phyloP scores from a whole-genome alignment of 2,888 invertebrate genomes.

The Zaprionus bogoriensis region DNA sequence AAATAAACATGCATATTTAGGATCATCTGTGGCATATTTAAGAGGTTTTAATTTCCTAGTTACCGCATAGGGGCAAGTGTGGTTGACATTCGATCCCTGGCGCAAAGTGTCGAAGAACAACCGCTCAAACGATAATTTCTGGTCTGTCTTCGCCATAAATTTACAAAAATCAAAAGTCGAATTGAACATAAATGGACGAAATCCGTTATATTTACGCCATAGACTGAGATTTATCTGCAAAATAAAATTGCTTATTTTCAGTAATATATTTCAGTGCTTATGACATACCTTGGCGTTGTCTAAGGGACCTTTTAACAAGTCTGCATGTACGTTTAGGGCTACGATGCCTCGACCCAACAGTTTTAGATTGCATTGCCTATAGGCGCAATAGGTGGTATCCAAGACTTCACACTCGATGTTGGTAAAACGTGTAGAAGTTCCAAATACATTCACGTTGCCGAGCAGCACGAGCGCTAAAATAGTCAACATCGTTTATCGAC shows the following conservation, averaged over 20 bases:
- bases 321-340: slow-evolving; percentile 6
- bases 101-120: background rate
- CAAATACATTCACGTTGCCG: background rate
- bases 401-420: slow-evolving; percentile 19
- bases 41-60: background rate
- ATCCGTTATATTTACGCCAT: slow-evolving; percentile 14
- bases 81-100: background rate
- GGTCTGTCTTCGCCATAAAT: background rate
- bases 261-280: background rate
- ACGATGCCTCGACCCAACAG: slow-evolving; percentile 13
- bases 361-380: slow-evolving; percentile 11
- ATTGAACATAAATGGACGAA: slow-evolving; percentile 18
- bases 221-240: slow-evolving; percentile 12
- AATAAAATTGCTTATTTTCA: background rate
- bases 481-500: background rate
- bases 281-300: slow-evolving; percentile 15
- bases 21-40: no score
- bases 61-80: slow-evolving; percentile 2
- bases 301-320: slow-evolving; percentile 5
- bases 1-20: background rate
- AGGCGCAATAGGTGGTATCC: slow-evolving; percentile 7
- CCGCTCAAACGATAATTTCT: background rate
- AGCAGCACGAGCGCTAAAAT: background rate
- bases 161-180: slow-evolving; percentile 8
- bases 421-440: slow-evolving; percentile 3